These are phyloP conservation scores for Saccostrea echinata DNA, from an alignment of 1,140 invertebrate species.

Conservation along the genomic window DNA sequence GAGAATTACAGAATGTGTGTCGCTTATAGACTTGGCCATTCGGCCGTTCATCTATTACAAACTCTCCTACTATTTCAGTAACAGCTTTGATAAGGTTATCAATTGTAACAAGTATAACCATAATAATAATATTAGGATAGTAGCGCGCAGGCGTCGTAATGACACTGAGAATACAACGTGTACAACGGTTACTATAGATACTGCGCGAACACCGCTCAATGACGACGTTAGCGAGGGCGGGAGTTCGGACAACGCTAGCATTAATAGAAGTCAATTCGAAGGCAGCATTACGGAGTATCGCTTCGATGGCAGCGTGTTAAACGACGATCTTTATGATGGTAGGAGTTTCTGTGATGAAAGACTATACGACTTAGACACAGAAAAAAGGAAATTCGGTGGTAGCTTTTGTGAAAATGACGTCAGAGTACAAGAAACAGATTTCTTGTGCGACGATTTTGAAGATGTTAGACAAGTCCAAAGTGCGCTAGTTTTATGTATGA, in stretches of 20 bases:
- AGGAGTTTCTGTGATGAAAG: not conserved
- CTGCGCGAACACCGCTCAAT: conserved; percentile 16
- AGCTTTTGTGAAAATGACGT: conserved; percentile 13
- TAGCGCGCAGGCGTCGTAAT: conserved; percentile 22
- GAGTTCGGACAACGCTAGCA: conserved; percentile 13
- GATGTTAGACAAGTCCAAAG: not conserved
- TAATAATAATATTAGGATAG: not conserved
- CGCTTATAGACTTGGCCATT: conserved; percentile 43
- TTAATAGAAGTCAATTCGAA: not conserved
- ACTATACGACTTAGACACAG: not conserved
- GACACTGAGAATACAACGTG: conserved; percentile 23
- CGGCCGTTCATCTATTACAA: conserved; percentile 51
- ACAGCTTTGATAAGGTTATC: conserved; percentile 52
- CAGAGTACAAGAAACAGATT: not conserved
- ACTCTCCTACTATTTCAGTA: conserved; percentile 50
- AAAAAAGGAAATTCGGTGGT: conserved; percentile 10
- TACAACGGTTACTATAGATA: conserved; percentile 16
- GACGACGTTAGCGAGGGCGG: conserved; percentile 12
- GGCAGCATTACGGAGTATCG: conserved; percentile 22
- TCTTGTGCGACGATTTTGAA: not conserved
- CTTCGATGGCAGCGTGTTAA: conserved; percentile 1
- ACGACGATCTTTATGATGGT: conserved; percentile 1
- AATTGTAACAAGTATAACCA: conserved; percentile 40
- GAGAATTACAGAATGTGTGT: conserved; percentile 6
- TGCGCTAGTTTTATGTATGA: not conserved